Conservation (phyloP, 1,140 invertebrate species). For the Musca domestica region DNA sequence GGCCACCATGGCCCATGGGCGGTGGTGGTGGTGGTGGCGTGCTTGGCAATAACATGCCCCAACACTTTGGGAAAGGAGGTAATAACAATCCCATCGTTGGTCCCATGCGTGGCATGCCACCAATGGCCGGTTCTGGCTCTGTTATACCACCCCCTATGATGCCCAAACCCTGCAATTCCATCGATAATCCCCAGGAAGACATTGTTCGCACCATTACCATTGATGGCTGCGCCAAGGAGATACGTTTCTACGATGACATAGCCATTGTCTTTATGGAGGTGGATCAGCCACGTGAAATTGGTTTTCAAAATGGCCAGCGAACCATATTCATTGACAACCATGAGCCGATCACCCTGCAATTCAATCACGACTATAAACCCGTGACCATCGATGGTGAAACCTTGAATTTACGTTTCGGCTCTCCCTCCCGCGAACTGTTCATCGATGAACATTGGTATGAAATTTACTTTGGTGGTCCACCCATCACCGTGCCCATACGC, state of each 20-base stretch:
- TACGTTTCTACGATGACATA: constrained; percentile 80
- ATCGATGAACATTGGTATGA: constrained; percentile 85
- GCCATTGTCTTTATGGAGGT: constrained; percentile 80
- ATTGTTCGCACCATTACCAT: constrained; percentile 73
- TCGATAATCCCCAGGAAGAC: constrained; percentile 50
- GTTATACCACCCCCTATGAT: constrained; percentile 34
- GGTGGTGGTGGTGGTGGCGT: neutral
- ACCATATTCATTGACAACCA: constrained; percentile 70
- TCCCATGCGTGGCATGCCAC: constrained; percentile 1
- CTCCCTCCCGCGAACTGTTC: constrained; percentile 87
- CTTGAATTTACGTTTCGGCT: constrained; percentile 83
- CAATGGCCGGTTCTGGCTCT: constrained; percentile 24
- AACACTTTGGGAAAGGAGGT: neutral
- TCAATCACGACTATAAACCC: constrained; percentile 72
- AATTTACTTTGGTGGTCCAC: constrained; percentile 87
- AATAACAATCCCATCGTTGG: neutral
- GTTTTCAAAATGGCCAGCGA: constrained; percentile 71
- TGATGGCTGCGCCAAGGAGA: constrained; percentile 76
- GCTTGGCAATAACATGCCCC: neutral
- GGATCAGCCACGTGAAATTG: constrained; percentile 82
- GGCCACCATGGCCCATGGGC: constrained; percentile 30
- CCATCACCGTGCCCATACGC: constrained; percentile 78
- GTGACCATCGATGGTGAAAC: constrained; percentile 68
- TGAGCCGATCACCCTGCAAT: constrained; percentile 64
- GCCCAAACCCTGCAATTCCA: constrained; percentile 43